Evolutionary conservation across 2,797 vertebrate genomes (phyloP), one percentile per base, ranked within the genome.

Genomic region (Siniperca undulata): DNA sequence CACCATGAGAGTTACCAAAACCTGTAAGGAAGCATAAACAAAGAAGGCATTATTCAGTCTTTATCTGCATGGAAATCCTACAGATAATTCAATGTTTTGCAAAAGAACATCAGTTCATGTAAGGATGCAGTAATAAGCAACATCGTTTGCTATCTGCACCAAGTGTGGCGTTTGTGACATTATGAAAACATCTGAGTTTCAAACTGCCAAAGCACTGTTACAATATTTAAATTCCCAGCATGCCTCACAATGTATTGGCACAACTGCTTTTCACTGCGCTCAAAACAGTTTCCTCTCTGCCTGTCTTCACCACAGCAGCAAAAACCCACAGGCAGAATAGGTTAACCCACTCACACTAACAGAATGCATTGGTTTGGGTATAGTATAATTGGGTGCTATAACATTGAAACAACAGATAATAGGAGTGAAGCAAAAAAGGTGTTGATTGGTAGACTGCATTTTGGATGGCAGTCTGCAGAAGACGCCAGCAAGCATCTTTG

Each of bases 21-120:
- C 89, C 94, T 95, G 92, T 13, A 81, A 89, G 90, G 56, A 91
- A 89, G 71, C 86, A 94, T 78, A 91, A 89, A 85, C 80, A 91
- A 90, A 88, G 50, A 82, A 59, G 61, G 77, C 69, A 81, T 85
- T 81, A 87, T 82, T 86, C 67, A 70, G 61, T 81, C 19, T 80
- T 64, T 67, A 73, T 77, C 60, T 80, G 76, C 46, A 81, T 34
- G 9, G 40, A 70, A 75, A 74, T 56, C 70, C 74, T 58, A 44
- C 78, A 80, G n/a, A 88, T 60, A 79, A 66, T 46, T 27, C 44
- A 80, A 40, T 27, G n/a, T 81, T 78, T 83, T 36, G 7, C 56
- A 64, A n/a, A 56, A 36, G 48, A 52, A 9, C 67, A 2, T 44
- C 6, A 5, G 24, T 71, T 60, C 13, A 68, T 12, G 20, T 58